Conservation (phyloP, 2,113 vertebrate genomes). For the Nothobranchius furzeri region DNA sequence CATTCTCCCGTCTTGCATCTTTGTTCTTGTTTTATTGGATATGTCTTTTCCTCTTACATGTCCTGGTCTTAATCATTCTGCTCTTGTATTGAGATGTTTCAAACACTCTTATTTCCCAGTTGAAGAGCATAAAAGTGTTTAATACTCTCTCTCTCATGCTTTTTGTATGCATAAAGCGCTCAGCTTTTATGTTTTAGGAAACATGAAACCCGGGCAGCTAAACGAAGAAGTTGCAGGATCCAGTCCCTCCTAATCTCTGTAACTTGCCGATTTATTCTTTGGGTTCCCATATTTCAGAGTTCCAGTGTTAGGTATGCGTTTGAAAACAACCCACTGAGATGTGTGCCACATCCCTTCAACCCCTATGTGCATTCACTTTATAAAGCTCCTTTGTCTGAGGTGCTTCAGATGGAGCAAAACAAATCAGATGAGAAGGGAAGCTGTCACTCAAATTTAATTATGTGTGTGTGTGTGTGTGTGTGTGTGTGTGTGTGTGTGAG, state of each 20-base stretch:
- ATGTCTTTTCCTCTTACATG: slow-evolving; percentile 31
- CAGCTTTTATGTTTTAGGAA: background rate
- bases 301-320: slow-evolving; percentile 8
- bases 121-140: background rate
- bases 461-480: slow-evolving; percentile 7
- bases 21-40: background rate
- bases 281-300: background rate
- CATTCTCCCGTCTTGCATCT: background rate
- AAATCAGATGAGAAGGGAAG: slow-evolving; percentile 1
- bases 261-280: background rate
- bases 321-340: slow-evolving; percentile 15
- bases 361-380: background rate
- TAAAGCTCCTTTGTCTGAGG: background rate
- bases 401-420: slow-evolving; percentile 1
- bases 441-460: slow-evolving; percentile 24
- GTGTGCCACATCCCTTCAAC: background rate
- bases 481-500: slow-evolving; percentile 8
- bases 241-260: background rate
- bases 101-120: slow-evolving; percentile 15
- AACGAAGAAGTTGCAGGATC: background rate
- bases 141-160: background rate
- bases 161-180: too few species aligned
- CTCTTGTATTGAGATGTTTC: slow-evolving; percentile 8
- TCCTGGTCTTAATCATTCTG: slow-evolving; percentile 23
- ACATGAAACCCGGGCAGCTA: slow-evolving; percentile 3